Base-by-base conservation (phyloP, 2,113 vertebrate species). In the Pungitius pungitius region DNA sequence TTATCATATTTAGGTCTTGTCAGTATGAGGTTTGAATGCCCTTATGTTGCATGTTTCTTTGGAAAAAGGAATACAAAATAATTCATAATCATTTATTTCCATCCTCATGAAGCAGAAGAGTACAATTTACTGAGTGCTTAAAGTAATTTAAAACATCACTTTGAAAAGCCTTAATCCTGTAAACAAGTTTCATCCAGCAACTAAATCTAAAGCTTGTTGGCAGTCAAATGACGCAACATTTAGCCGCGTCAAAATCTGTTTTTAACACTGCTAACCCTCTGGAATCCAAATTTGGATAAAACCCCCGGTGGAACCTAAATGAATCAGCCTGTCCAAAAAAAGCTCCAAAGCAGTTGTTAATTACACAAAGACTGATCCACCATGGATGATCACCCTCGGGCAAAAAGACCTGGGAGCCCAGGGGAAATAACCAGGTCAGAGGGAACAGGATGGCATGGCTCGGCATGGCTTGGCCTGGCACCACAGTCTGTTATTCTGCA, bases 321-420 rank as follows among this genome's bases (percentile, higher is more conserved):
- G 27, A 80, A 69, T 51, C 45, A 57, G 66, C 57, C 18, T 24
- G 10, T 63, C 42, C 62, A 74, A 77, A 71, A 77, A 71, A 77
- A 62, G 64, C 64, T 71, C 67, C 33, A 79, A 75, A 81, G 56
- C 77, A 58, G 67, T 72, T 79, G 75, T 69, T 88, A 80, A 88
- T 86, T 83, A 85, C 75, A 73, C 61, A 75, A 71, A 86, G 55
- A 75, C 85, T 42, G 66, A 75, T 83, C 59, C 75, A 78, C 66
- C 51, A 45, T 55, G 74, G 49, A 71, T 54, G 66, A 63, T 85
- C 69, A 68, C 80, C 80, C 59, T 84, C 70, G 35, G 80, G 68
- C 72, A 39, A 63, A 69, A 64, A 37, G 30, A 52, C 67, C 17
- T n/a, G 40, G 42, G 42, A 61, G 60, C 69, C 57, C 59, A 18